phyloP scores from a whole-genome alignment of 2,888 invertebrate species.

The Microchrysa polita region DNA sequence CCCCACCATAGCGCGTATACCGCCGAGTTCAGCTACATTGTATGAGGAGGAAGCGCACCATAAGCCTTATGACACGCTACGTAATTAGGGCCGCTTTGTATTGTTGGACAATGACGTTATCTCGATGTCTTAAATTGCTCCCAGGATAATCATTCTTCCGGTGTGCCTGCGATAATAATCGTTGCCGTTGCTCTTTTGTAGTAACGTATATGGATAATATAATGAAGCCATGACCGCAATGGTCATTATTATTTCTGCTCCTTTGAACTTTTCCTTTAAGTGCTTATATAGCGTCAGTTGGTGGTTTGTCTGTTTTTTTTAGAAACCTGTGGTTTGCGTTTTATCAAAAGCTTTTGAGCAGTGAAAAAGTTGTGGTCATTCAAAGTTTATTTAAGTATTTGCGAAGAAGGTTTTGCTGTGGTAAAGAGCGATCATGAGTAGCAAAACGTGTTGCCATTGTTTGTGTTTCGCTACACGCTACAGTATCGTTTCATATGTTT shows the following conservation, averaged over 20 bases:
- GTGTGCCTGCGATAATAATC: neutral
- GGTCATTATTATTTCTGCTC: neutral
- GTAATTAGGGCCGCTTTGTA: slow-evolving; percentile 42
- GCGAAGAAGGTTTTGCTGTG: no score
- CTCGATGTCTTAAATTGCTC: slow-evolving; percentile 41
- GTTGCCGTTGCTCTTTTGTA: neutral
- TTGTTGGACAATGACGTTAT: slow-evolving; percentile 41
- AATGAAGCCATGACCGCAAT: neutral
- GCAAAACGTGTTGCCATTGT: no score
- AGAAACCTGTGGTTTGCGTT: neutral
- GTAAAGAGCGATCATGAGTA: no score
- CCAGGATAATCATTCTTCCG: slow-evolving; percentile 39
- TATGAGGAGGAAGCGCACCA: slow-evolving; percentile 4
- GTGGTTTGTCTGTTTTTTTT: neutral
- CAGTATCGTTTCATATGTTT: no score
- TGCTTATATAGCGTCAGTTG: neutral
- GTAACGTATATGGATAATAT: no score
- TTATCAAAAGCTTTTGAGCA: neutral
- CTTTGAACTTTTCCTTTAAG: slow-evolving; percentile 17
- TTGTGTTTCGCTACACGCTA: no score
- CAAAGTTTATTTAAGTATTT: neutral
- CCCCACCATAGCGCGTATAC: no score
- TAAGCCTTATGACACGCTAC: slow-evolving; percentile 29
- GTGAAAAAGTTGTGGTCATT: neutral
- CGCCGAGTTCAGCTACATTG: neutral